These are phyloP conservation scores for Schizopygopsis malacanthus DNA, from an alignment of 2,797 vertebrate species.

Conservation along the genomic window DNA sequence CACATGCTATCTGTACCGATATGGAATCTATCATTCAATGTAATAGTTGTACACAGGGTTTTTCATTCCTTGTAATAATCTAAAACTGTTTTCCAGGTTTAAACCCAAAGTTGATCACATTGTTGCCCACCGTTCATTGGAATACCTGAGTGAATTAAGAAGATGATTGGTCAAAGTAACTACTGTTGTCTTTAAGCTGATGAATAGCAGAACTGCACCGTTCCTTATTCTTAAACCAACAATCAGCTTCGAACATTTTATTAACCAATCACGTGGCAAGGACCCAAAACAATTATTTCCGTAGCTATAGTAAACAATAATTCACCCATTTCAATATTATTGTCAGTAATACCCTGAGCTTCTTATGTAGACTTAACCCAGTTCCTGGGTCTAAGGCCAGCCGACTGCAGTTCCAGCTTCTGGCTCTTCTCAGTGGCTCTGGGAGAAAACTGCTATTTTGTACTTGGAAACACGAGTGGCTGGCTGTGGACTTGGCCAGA, in stretches of 20 bases:
- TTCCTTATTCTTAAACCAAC: conserved; percentile 17
- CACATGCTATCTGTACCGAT: conserved; percentile 42
- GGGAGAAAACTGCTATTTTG: conserved; percentile 54
- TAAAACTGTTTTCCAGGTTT: conserved; percentile 22
- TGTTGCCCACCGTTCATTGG: conserved; percentile 12
- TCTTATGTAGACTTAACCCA: conserved; percentile 78
- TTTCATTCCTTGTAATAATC: not conserved
- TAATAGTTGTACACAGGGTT: conserved; percentile 12
- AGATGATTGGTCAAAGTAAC: conserved; percentile 31
- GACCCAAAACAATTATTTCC: conserved; percentile 79
- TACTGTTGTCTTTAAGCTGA: conserved; percentile 24
- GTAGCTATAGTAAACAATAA: conserved; percentile 78
- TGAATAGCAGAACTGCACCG: conserved; percentile 17
- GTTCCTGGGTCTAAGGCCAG: conserved; percentile 74
- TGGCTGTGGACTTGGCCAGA: conserved; percentile 54
- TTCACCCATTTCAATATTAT: conserved; percentile 59
- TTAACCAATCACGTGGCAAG: conserved; percentile 67
- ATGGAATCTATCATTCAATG: conserved; percentile 10
- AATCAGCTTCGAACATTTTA: conserved; percentile 10
- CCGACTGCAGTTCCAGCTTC: conserved; percentile 67
- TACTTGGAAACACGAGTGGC: conserved; percentile 54
- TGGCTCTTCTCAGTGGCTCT: conserved; percentile 54
- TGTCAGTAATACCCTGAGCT: conserved; percentile 74
- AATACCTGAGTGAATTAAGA: conserved; percentile 46
- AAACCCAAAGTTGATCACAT: conserved; percentile 27